Evolutionary conservation across 2,113 vertebrate genomes (phyloP).

Genomic region (Brachyhypopomus gauderio): DNA sequence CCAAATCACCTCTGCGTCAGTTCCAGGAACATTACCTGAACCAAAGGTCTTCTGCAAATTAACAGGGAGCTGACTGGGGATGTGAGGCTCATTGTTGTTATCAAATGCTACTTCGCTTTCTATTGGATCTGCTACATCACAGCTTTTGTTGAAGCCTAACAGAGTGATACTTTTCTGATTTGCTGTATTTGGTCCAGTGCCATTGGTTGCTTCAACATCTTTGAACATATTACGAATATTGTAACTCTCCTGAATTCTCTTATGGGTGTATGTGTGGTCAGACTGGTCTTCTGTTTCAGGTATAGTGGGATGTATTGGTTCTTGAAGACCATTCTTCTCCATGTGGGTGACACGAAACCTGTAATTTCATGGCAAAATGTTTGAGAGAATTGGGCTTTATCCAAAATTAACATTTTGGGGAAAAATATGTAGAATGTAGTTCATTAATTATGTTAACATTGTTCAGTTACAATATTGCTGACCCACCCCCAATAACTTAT

Average conservation of each 20-base stretch:
- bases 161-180: slow-evolving; percentile 62
- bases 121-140: slow-evolving; percentile 58
- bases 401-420: no score
- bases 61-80: neutral
- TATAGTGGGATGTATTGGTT: slow-evolving; percentile 65
- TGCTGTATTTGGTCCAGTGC: slow-evolving; percentile 40
- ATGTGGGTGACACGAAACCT: slow-evolving; percentile 92
- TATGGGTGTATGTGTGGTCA: slow-evolving; percentile 52
- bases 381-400: no score
- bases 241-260: slow-evolving; percentile 57
- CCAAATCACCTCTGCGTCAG: slow-evolving; percentile 19
- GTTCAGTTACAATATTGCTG: neutral
- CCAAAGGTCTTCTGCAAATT: slow-evolving; percentile 27
- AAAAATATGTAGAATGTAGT: no score
- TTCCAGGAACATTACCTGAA: neutral
- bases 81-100: neutral
- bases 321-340: slow-evolving; percentile 77
- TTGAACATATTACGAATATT: slow-evolving; percentile 75
- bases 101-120: neutral
- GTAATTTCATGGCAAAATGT: slow-evolving; percentile 7
- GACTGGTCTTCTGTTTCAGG: slow-evolving; percentile 58
- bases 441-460: neutral
- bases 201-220: slow-evolving; percentile 58
- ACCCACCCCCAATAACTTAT: neutral
- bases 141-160: slow-evolving; percentile 59